Evolutionary conservation across 2,113 vertebrate genomes (phyloP).

Genomic region (Chionodraco myersi): DNA sequence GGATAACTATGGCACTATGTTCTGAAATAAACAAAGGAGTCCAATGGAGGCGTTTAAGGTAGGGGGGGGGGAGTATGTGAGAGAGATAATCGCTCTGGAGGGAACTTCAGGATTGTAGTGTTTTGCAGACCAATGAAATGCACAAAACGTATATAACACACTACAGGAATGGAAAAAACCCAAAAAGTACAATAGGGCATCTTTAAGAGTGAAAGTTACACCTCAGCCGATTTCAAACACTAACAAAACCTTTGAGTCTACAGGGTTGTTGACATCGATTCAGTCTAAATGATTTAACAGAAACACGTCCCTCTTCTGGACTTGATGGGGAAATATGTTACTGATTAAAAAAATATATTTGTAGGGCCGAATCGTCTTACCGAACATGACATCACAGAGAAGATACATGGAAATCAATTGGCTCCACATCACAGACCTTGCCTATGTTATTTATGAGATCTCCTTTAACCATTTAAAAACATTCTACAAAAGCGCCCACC

Average conservation of each 20-base stretch:
- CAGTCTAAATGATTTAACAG: constrained; percentile 7
- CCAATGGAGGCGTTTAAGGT: no score
- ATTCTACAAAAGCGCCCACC: constrained; percentile 26
- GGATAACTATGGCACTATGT: no score
- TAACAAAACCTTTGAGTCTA: no score
- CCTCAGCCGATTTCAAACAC: no score
- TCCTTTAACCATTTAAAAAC: constrained; percentile 13
- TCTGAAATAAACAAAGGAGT: no score
- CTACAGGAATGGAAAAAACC: no score
- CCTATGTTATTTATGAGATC: constrained; percentile 21
- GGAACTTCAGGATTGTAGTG: no score
- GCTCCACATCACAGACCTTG: background rate
- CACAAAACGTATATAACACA: no score
- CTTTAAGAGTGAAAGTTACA: constrained; percentile 9
- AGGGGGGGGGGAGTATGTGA: no score
- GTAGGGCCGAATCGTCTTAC: background rate
- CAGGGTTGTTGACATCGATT: background rate
- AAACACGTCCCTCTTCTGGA: constrained; percentile 3
- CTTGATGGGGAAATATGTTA: background rate
- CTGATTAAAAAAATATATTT: background rate
- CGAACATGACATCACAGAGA: background rate
- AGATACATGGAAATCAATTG: background rate
- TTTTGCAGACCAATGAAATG: no score
- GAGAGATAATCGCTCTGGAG: background rate
- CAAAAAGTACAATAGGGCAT: background rate